Evolutionary conservation across 2,797 vertebrate species (phyloP).

Genomic region (Alosa sapidissima): DNA sequence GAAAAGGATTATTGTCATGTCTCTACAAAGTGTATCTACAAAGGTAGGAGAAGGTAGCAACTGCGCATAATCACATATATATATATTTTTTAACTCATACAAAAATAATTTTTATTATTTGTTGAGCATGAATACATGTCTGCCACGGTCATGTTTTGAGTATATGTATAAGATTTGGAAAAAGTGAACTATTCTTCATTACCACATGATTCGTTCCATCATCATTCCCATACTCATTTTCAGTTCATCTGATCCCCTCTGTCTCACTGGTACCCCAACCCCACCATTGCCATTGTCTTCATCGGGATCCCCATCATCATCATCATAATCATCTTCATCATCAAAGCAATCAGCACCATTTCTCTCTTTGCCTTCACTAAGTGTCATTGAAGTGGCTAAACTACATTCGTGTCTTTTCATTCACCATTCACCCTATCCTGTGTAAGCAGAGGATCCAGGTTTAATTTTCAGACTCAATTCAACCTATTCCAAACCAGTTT

Average conservation of each 20-base stretch:
- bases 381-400: constrained; percentile 15
- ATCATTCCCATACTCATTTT: neutral
- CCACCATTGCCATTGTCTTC: constrained; percentile 16
- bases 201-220: neutral
- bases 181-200: constrained; percentile 43
- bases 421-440: neutral
- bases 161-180: constrained; percentile 44
- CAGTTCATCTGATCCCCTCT: neutral
- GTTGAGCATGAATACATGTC: constrained; percentile 53
- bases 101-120: constrained; percentile 66
- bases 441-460: neutral
- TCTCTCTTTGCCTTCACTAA: constrained; percentile 13
- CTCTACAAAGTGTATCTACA: constrained; percentile 40
- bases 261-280: constrained; percentile 25
- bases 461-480: neutral
- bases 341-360: constrained; percentile 5
- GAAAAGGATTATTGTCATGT: constrained; percentile 10
- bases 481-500: constrained; percentile 10
- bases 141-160: constrained; percentile 51
- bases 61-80: constrained; percentile 25
- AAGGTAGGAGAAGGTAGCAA: constrained; percentile 49
- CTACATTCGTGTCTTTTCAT: neutral
- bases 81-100: constrained; percentile 61
- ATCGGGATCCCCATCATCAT: constrained; percentile 17
- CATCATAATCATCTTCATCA: constrained; percentile 21